Evolutionary conservation across 2,888 invertebrate species (phyloP).

Genomic region (Tanytarsus gracilentus): DNA sequence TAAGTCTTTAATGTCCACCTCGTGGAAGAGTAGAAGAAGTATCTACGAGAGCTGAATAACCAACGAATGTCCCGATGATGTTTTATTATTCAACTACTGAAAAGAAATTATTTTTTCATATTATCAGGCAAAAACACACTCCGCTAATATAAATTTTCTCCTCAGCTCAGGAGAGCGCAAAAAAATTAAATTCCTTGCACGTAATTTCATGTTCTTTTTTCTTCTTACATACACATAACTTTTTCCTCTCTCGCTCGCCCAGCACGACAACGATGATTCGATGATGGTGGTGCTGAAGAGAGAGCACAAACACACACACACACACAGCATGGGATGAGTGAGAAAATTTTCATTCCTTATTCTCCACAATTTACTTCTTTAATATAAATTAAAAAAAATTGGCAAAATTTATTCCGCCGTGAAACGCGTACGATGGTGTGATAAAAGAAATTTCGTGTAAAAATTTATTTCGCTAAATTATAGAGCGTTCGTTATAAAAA

Average conservation of each 20-base stretch:
- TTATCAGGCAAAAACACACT: conserved; percentile 13
- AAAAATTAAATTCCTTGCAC: conserved; percentile 17
- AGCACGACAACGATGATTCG: neutral
- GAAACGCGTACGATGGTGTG: neutral
- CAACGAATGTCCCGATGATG: neutral
- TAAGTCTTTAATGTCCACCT: conserved; percentile 11
- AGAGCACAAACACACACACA: neutral
- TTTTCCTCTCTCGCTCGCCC: neutral
- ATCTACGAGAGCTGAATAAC: neutral
- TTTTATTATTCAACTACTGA: conserved; percentile 10
- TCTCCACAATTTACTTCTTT: conserved; percentile 12
- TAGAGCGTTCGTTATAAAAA: too few species aligned
- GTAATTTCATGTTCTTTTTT: conserved; percentile 22
- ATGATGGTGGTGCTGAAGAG: neutral
- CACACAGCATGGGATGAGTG: neutral
- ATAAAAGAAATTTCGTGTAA: neutral
- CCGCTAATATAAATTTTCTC: conserved; percentile 13
- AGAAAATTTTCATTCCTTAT: conserved; percentile 11
- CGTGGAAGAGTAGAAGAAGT: too few species aligned
- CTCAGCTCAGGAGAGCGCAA: neutral
- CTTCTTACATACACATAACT: conserved; percentile 12
- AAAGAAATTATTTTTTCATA: conserved; percentile 14
- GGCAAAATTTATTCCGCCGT: too few species aligned
- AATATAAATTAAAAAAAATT: conserved; percentile 14
- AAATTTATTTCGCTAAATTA: too few species aligned